phyloP scores from a whole-genome alignment of 2,888 invertebrate species.

The Drosophila putrida region DNA sequence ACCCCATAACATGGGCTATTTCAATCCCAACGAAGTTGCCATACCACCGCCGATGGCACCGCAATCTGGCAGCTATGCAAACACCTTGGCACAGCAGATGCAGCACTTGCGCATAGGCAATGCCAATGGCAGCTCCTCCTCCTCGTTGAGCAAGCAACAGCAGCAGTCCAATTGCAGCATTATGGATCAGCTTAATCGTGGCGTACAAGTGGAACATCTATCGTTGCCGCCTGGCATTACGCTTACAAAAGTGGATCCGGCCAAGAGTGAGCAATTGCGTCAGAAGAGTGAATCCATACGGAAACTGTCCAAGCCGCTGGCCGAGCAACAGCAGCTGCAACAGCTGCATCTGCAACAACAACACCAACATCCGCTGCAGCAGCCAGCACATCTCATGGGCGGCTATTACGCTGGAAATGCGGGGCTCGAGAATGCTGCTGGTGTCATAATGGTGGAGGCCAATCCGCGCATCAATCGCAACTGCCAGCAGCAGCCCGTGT shows the following conservation, averaged over 20 bases:
- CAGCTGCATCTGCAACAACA: slow-evolving; percentile 37
- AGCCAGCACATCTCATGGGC: slow-evolving; percentile 49
- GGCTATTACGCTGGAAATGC: slow-evolving; percentile 60
- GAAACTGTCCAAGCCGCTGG: slow-evolving; percentile 81
- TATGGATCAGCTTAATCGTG: slow-evolving; percentile 85
- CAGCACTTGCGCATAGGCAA: slow-evolving; percentile 72
- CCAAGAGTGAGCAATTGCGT: slow-evolving; percentile 83
- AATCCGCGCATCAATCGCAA: slow-evolving; percentile 67
- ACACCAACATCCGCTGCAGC: slow-evolving; percentile 52
- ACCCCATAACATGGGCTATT: slow-evolving; percentile 83
- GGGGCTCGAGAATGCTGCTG: slow-evolving; percentile 70
- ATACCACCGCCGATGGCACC: slow-evolving; percentile 62
- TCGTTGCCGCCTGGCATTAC: slow-evolving; percentile 93
- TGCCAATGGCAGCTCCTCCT: slow-evolving; percentile 20
- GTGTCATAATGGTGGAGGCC: slow-evolving; percentile 85
- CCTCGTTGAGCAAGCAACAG: slow-evolving; percentile 34
- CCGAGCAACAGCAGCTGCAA: slow-evolving; percentile 61
- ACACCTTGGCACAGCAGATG: slow-evolving; percentile 78
- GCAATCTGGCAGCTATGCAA: slow-evolving; percentile 67
- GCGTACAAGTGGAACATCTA: slow-evolving; percentile 87
- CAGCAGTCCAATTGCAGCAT: slow-evolving; percentile 82
- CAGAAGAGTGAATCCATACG: slow-evolving; percentile 85
- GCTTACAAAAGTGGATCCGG: slow-evolving; percentile 90
- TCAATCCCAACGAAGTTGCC: slow-evolving; percentile 81
- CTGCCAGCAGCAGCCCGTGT: slow-evolving; percentile 34